A percentile compares a stretch with the other conserved stretches of the same genome.
Evolutionary conservation across 2,888 invertebrate species (phyloP).

Genomic region (Xylota sylvarum): DNA sequence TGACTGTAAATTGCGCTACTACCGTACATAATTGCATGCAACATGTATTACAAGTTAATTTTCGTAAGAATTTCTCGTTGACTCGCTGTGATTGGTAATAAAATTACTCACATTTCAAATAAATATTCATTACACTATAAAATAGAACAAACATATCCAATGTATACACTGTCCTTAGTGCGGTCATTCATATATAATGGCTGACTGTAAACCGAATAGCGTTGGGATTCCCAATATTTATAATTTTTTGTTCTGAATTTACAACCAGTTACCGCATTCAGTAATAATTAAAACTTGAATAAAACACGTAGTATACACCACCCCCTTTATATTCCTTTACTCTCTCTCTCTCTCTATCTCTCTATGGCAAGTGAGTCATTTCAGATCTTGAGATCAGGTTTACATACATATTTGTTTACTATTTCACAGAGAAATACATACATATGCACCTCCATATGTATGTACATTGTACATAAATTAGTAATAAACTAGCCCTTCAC

Average conservation of each 20-base stretch:
- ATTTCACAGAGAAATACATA: background rate
- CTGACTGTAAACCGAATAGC: background rate
- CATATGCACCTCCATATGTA: background rate
- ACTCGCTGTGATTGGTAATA: background rate
- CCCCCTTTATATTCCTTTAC: background rate
- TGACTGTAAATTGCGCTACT: too few species aligned
- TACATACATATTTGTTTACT: background rate
- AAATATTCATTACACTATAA: background rate
- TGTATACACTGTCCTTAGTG: background rate
- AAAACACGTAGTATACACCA: background rate
- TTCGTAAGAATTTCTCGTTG: background rate
- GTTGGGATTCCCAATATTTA: background rate
- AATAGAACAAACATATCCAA: conserved; percentile 4
- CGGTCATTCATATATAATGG: too few species aligned
- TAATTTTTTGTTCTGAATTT: conserved; percentile 1
- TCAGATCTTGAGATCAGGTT: conserved; percentile 11
- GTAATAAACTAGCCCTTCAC: conserved; percentile 4
- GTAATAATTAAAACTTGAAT: background rate
- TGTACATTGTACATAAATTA: background rate
- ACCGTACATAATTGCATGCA: too few species aligned
- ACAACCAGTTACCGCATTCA: background rate
- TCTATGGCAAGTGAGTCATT: background rate
- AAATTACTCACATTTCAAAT: background rate
- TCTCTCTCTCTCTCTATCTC: background rate
- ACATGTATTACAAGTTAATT: background rate